phyloP scores from a whole-genome alignment of 2,113 vertebrate genomes.

The Peucedramus taeniatus region DNA sequence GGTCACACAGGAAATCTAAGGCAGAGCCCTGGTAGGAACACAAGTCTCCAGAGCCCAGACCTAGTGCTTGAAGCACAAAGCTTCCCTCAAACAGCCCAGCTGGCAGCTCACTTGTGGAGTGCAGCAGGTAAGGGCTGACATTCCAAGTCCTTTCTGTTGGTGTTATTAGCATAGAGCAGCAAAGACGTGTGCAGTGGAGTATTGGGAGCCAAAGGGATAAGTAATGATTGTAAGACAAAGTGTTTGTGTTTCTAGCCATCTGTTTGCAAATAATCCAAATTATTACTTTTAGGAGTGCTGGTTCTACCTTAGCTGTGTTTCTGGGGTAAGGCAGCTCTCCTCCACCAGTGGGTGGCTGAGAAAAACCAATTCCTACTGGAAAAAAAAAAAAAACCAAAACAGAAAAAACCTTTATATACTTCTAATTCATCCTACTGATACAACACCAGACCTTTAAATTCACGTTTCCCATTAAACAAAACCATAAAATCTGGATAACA shows the following conservation, averaged over 20 bases:
- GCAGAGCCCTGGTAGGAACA: not conserved
- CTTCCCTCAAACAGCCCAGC: not conserved
- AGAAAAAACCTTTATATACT: not conserved
- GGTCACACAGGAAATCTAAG: conserved; percentile 8
- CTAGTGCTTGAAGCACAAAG: not conserved
- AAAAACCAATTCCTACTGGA: not conserved
- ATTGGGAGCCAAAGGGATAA: conserved; percentile 48
- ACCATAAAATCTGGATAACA: not conserved
- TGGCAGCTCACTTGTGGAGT: not conserved
- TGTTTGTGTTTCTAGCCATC: conserved; percentile 43
- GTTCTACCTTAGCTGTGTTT: not conserved
- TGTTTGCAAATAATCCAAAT: conserved; percentile 58
- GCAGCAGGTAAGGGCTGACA: conserved; percentile 34
- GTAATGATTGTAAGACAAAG: conserved; percentile 29
- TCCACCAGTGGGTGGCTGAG: not conserved
- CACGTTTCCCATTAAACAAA: not conserved
- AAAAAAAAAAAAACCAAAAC: not conserved
- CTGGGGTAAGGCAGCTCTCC: not conserved
- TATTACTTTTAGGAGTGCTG: conserved; percentile 16
- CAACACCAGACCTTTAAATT: not conserved
- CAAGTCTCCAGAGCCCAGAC: not conserved
- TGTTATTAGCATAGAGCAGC: conserved; percentile 10
- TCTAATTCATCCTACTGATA: not conserved
- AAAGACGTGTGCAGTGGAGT: not conserved
- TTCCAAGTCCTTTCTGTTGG: conserved; percentile 15